phyloP scores from a whole-genome alignment of 2,113 vertebrate species.

The Raphicerus campestris region DNA sequence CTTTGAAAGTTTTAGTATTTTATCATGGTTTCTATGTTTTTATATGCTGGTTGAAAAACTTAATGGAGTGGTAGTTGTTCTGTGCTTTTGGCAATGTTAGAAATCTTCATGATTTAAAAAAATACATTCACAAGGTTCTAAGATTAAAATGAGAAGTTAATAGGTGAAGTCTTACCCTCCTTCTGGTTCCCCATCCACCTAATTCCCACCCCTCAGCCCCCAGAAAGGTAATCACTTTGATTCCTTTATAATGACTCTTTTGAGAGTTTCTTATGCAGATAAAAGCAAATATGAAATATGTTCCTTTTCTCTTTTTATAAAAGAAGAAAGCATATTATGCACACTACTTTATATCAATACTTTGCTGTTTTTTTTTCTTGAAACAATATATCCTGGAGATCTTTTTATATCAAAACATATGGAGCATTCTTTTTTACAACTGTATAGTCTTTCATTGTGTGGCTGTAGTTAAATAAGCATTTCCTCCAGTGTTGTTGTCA shows the following conservation, averaged over 20 bases:
- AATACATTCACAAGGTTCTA: neutral
- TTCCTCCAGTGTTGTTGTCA: neutral
- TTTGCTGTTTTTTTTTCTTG: neutral
- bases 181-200: neutral
- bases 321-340: neutral
- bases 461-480: neutral
- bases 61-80: neutral
- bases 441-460: neutral
- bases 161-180: neutral
- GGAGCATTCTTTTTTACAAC: neutral
- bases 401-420: neutral
- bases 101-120: slow-evolving; percentile 5
- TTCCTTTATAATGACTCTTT: neutral
- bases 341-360: neutral
- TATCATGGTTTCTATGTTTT: neutral
- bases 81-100: neutral
- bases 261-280: slow-evolving; percentile 12
- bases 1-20: slow-evolving; percentile 24
- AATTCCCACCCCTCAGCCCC: neutral
- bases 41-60: neutral
- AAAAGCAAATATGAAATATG: neutral
- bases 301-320: neutral
- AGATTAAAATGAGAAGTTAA: neutral
- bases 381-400: neutral
- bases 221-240: neutral